Evolutionary conservation across 2,797 vertebrate species (phyloP).

Genomic region (Lacerta agilis): DNA sequence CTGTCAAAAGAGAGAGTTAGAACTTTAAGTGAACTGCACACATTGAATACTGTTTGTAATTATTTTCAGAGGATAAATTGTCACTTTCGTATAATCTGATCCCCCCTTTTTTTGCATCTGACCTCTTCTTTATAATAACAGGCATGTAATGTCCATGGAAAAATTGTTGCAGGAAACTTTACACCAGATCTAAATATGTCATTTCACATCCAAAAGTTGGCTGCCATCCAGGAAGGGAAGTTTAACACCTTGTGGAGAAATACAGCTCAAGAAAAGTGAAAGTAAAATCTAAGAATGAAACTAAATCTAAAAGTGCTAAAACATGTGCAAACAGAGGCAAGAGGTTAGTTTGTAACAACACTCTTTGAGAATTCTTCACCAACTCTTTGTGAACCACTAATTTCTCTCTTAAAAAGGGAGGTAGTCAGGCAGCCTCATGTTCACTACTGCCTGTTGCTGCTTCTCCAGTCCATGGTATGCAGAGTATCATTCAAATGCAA

Average conservation of each 20-base stretch:
- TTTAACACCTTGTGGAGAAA: neutral
- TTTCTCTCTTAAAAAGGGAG: neutral
- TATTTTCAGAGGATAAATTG: conserved; percentile 58
- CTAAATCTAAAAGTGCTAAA: neutral
- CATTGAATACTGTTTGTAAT: conserved; percentile 63
- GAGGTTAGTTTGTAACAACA: neutral
- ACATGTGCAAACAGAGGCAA: neutral
- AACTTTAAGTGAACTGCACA: conserved; percentile 50
- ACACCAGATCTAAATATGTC: neutral
- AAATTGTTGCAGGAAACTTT: conserved; percentile 9
- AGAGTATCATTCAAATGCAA: neutral
- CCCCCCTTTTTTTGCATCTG: conserved; percentile 27
- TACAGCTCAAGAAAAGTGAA: neutral
- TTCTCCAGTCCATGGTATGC: neutral
- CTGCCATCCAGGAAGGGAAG: neutral
- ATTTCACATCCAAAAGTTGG: neutral
- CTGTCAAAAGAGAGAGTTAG: conserved; percentile 50
- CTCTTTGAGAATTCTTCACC: neutral
- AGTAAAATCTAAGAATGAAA: neutral
- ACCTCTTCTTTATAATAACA: conserved; percentile 58
- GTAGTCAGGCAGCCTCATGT: too few relatives aligned
- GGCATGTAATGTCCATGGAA: conserved; percentile 11
- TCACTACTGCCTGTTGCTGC: neutral
- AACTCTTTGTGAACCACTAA: neutral
- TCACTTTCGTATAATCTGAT: conserved; percentile 59